Evolutionary conservation across 2,797 vertebrate species (phyloP).

Genomic region (Coracias cyanogaster): DNA sequence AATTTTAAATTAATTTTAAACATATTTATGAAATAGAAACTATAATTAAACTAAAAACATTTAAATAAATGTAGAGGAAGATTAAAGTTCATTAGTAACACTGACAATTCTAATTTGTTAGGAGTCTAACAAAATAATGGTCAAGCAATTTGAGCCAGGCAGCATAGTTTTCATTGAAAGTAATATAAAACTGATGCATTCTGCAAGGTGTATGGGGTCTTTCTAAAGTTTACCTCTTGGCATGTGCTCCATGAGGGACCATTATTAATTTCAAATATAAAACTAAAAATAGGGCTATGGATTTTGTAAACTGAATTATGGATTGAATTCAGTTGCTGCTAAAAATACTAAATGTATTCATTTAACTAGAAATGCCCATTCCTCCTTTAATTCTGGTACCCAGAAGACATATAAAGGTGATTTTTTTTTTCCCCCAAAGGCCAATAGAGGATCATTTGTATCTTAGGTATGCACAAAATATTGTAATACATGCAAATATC

Average conservation of each 20-base stretch:
- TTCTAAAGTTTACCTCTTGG: background rate
- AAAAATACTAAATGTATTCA: background rate
- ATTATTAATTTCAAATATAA: background rate
- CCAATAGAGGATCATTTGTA: background rate
- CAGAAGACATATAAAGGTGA: background rate
- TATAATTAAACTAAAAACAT: background rate
- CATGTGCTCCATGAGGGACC: background rate
- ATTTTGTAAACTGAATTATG: background rate
- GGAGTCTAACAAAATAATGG: background rate
- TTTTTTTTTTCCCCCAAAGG: background rate
- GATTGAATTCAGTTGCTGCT: background rate
- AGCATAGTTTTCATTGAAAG: background rate
- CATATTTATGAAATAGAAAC: background rate
- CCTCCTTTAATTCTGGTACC: background rate
- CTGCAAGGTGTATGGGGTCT: background rate
- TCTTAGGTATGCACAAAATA: background rate
- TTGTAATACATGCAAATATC: background rate
- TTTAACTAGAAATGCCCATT: background rate
- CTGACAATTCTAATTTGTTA: background rate
- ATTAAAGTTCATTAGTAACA: background rate
- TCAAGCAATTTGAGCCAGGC: background rate
- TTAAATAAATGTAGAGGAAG: background rate
- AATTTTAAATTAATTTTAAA: background rate
- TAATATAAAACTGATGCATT: background rate
- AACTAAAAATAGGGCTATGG: background rate